Percentiles rank a stretch among this genome's conserved stretches.
These are phyloP conservation scores for Holocentrus rufus DNA, from an alignment of 2,797 vertebrate genomes.

Conservation along the genomic window DNA sequence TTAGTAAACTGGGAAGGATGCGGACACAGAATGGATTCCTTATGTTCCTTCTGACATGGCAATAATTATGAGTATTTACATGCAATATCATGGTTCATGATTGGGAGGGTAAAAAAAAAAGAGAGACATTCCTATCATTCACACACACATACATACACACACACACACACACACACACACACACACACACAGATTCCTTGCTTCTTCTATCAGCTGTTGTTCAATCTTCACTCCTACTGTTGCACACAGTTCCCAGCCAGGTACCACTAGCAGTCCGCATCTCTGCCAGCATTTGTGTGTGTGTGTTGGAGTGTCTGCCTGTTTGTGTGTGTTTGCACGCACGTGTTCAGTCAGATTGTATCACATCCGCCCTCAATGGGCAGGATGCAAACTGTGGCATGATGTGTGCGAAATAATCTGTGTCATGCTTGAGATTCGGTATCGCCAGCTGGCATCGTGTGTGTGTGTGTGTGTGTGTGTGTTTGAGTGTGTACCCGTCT, in stretches of 20 bases:
- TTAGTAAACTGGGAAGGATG: conserved; percentile 14
- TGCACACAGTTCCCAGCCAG: conserved; percentile 4
- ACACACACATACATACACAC: conserved; percentile 14
- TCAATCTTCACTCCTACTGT: conserved; percentile 14
- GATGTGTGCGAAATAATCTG: conserved; percentile 9
- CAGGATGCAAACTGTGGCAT: conserved; percentile 1
- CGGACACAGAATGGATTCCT: conserved; percentile 20
- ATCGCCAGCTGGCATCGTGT: not conserved
- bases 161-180: conserved; percentile 6
- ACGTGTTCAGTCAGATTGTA: not conserved
- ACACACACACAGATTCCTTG: not conserved
- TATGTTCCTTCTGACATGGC: conserved; percentile 7
- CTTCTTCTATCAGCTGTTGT: not conserved
- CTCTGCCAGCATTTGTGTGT: not conserved
- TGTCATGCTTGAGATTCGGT: conserved; percentile 1
- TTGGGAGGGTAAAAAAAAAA: not conserved
- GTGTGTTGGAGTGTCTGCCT: not conserved
- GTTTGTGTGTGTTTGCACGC: not conserved
- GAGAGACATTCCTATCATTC: conserved; percentile 6
- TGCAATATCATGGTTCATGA: not conserved
- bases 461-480: too few species aligned
- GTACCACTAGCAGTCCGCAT: conserved; percentile 7
- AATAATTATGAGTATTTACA: conserved; percentile 5
- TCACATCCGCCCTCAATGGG: not conserved
- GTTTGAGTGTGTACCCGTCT: not conserved